Base-by-base conservation (phyloP, 1,140 invertebrate genomes). In the Procambarus virginalis region DNA sequence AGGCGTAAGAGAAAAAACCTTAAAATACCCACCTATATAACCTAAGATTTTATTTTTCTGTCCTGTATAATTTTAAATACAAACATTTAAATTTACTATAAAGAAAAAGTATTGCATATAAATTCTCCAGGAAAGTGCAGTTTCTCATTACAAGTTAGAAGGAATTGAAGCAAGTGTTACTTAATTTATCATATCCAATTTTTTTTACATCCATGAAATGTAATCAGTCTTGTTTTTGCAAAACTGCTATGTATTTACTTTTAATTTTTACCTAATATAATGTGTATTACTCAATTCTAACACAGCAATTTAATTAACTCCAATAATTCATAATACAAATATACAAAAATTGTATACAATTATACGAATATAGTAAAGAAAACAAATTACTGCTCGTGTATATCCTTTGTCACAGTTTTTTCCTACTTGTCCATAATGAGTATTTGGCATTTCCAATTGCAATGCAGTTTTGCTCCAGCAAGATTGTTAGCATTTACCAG, bases 211-310 rank as follows among this genome's bases (percentile, higher is more conserved):
- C 68, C n/a, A 73, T 22, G 78, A 80, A 80, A 80, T 80, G 55
- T 80, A 80, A 58, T 80, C 17, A 80, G 55, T 80, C 78, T 80
- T 22, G 78, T 22, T 55, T 49, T 55, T 80, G 78, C 78, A 34
- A 80, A 80, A 80, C 78, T 80, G 49, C 78, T 55, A 8, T 80
- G 5, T 80, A 58, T 80, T 80, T 58, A 14, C 20, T 55, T 80
- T 51, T 0, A 55, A 55, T 55, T 4, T 64, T 5, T 64, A 64
- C 17, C 48, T 8, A 34, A 55, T 80, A 58, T 14, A n/a, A 51
- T 12, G 68, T 34, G 68, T 34, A 73, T 73, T 6, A 73, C 34
- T 6, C 68, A 20, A 22, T 34, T n/a, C 5, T 34, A 34, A 34
- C n/a, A 73, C 10, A 73, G 22, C 68, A 73, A 34, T 4, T 73